Percentiles rank a stretch among this genome's conserved stretches.
Evolutionary conservation across 2,888 invertebrate genomes (phyloP).

Genomic region (Chrysolina oricalcia): DNA sequence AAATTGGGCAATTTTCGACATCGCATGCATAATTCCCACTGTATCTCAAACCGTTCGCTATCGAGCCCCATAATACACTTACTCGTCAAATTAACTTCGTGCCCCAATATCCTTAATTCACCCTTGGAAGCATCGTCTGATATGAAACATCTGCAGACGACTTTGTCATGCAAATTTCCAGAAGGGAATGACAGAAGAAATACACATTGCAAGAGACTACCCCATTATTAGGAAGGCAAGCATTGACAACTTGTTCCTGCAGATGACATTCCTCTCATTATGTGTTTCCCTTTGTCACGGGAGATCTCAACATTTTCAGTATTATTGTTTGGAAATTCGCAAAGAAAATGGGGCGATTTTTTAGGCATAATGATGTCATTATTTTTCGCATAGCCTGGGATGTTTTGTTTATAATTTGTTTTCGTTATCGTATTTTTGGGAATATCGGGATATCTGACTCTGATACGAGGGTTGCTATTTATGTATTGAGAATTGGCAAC

Average conservation of each 20-base stretch:
- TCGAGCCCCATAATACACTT: background rate
- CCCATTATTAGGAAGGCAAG: too few species aligned
- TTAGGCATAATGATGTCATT: background rate
- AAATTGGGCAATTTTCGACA: background rate
- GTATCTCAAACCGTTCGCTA: background rate
- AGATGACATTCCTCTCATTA: background rate
- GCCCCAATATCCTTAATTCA: background rate
- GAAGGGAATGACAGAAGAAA: background rate
- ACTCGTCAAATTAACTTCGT: background rate
- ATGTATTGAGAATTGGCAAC: too few species aligned
- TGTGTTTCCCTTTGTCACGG: background rate
- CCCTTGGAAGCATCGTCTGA: background rate
- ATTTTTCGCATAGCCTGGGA: too few species aligned
- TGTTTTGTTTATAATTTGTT: too few species aligned
- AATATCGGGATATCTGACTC: too few species aligned
- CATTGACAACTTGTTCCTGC: too few species aligned
- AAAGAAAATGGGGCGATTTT: background rate
- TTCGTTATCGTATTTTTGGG: too few species aligned
- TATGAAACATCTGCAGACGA: background rate
- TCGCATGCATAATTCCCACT: too few species aligned
- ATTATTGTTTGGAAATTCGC: background rate
- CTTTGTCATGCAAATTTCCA: background rate
- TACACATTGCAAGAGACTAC: too few species aligned
- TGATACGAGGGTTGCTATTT: too few species aligned
- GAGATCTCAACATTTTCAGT: background rate